phyloP scores from a whole-genome alignment of 2,888 invertebrate species.

The Lamellibrachia satsuma region DNA sequence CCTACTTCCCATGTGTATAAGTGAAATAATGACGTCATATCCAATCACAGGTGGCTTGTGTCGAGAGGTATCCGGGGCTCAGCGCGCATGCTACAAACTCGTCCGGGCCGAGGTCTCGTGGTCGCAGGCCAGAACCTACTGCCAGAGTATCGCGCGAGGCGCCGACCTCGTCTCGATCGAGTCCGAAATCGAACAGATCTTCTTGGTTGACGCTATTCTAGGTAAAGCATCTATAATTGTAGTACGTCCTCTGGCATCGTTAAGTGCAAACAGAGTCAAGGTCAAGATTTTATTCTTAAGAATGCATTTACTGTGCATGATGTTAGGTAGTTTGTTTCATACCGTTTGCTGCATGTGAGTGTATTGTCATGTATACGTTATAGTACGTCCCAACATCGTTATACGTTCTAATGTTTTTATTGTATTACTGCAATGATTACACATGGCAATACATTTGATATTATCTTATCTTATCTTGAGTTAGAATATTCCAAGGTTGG shows the following conservation, averaged over 20 bases:
- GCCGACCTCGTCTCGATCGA: conserved; percentile 11
- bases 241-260: neutral
- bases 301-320: neutral
- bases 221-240: neutral
- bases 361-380: too few relatives aligned
- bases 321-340: too few relatives aligned
- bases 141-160: neutral
- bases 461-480: too few relatives aligned
- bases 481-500: too few relatives aligned
- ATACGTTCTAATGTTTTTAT: too few relatives aligned
- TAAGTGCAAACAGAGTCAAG: neutral
- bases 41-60: neutral
- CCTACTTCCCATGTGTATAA: neutral
- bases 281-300: neutral
- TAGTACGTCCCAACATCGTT: too few relatives aligned
- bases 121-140: neutral
- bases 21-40: neutral
- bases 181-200: neutral
- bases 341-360: too few relatives aligned
- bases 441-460: too few relatives aligned
- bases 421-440: too few relatives aligned
- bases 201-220: neutral
- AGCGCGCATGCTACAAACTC: neutral
- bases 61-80: neutral
- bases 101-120: neutral